Evolutionary conservation across 2,113 vertebrate species (phyloP), one percentile per base, ranked within the genome.

Genomic region (Eclectus roratus): DNA sequence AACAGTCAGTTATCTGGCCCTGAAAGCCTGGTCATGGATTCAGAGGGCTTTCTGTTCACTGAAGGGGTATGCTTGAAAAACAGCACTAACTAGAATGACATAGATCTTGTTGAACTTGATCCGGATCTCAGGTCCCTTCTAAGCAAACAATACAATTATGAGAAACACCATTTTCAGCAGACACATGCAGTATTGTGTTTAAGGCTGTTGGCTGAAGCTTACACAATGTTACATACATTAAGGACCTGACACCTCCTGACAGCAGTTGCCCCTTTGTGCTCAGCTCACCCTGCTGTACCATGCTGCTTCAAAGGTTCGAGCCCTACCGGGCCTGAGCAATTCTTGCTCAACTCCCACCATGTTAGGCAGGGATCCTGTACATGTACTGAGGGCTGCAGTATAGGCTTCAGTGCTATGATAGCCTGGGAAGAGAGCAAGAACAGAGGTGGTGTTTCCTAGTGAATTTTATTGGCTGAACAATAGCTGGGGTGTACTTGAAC

Each of bases 1-100:
- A 92, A 85, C 96, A 97, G 96, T 97, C 93, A 96, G 97, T 98
- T 98, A 97, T 97, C 96, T 97, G 97, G 96, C 97, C 97, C 97
- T 92, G 97, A 96, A 97, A 97, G 97, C 95, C 96, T 93, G 73
- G 94, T 95, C 94, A 85, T 93, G 89, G 96, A 93, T 95, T 86
- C 84, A 93, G 92, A 92, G 94, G 97, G 97, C 96, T 97, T 93
- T 98, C 96, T 96, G 92, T 93, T 94, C 96, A 96, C 95, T 94
- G 80, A 90, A 94, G 89, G 94, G 92, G 89, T 95, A 92, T 90
- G 95, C 91, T 95, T 93, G 88, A 89, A 94, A 95, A 97, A 91
- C 94, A 94, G 85, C 88, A 7, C 85, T 95, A 95, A 84, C 92
- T 91, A 87, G 93, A 93, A 91, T 95, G 96, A 93, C 96, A 96